Conservation (phyloP, 2,888 invertebrate species). For the Dicyrtoma fusca region DNA sequence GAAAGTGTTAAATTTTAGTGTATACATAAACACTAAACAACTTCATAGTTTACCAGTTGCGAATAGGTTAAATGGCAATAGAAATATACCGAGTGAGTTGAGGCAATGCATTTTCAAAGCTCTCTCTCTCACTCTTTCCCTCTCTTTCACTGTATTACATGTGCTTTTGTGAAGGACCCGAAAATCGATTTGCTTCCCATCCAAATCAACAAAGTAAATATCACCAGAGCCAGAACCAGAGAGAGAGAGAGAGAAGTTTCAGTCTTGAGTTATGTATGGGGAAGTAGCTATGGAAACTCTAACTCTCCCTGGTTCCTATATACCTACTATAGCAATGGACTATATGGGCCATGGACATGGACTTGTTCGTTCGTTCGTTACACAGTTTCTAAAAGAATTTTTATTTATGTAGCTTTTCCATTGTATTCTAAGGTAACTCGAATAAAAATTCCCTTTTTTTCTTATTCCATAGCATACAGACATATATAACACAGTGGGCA, state of each 20-base stretch:
- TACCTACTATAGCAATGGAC: too few relatives aligned
- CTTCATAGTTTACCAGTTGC: too few relatives aligned
- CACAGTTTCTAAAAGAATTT: neutral
- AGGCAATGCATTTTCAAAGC: slow-evolving; percentile 18
- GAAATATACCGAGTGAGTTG: neutral
- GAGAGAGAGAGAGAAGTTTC: too few relatives aligned
- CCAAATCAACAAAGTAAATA: slow-evolving; percentile 57
- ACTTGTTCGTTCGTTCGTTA: too few relatives aligned
- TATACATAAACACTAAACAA: too few relatives aligned
- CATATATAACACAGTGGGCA: too few relatives aligned
- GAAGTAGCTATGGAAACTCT: slow-evolving; percentile 28
- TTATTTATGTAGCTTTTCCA: too few relatives aligned
- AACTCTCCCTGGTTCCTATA: neutral
- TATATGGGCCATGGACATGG: too few relatives aligned
- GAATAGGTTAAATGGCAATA: slow-evolving; percentile 1
- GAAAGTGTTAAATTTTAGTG: too few relatives aligned
- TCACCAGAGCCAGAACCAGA: slow-evolving; percentile 42
- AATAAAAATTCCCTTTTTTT: too few relatives aligned
- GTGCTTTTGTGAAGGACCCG: slow-evolving; percentile 54
- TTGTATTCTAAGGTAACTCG: too few relatives aligned
- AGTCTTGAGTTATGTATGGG: slow-evolving; percentile 50
- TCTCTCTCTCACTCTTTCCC: slow-evolving; percentile 29
- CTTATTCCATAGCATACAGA: too few relatives aligned
- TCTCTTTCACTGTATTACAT: slow-evolving; percentile 22
- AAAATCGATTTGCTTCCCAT: slow-evolving; percentile 57